These are phyloP conservation scores for Ooceraea biroi DNA, from an alignment of 1,140 invertebrate species.

Conservation along the genomic window DNA sequence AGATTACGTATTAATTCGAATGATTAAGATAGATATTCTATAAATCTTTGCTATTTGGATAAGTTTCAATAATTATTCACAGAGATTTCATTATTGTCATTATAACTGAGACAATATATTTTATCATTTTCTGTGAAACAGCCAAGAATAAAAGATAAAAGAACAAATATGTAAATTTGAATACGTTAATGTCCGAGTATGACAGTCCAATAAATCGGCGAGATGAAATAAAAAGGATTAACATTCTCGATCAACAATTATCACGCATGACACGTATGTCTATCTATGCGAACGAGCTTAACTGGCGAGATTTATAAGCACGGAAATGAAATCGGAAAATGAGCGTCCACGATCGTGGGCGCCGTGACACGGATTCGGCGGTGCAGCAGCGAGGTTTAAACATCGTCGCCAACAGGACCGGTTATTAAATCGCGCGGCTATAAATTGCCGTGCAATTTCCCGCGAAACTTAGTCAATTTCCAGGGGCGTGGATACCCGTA, in stretches of 20 bases:
- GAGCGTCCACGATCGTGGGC: conserved; percentile 50
- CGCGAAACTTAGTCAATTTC: conserved; percentile 74
- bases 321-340: conserved; percentile 74
- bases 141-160: too few relatives aligned
- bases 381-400: conserved; percentile 16
- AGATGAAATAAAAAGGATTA: not conserved
- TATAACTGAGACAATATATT: too few relatives aligned
- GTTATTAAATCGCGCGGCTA: conserved; percentile 72
- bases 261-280: not conserved
- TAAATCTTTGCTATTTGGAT: too few relatives aligned
- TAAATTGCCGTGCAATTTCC: conserved; percentile 71
- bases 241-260: conserved; percentile 35
- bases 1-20: too few relatives aligned
- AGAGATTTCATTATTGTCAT: too few relatives aligned
- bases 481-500: conserved; percentile 59
- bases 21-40: too few relatives aligned
- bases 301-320: conserved; percentile 56
- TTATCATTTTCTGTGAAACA: too few relatives aligned
- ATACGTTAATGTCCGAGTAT: not conserved
- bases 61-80: too few relatives aligned
- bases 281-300: conserved; percentile 16
- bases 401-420: conserved; percentile 52
- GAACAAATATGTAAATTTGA: too few relatives aligned
- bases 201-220: not conserved
- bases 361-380: conserved; percentile 27